Conservation (phyloP, 2,113 vertebrate genomes). For the Callospermophilus lateralis region DNA sequence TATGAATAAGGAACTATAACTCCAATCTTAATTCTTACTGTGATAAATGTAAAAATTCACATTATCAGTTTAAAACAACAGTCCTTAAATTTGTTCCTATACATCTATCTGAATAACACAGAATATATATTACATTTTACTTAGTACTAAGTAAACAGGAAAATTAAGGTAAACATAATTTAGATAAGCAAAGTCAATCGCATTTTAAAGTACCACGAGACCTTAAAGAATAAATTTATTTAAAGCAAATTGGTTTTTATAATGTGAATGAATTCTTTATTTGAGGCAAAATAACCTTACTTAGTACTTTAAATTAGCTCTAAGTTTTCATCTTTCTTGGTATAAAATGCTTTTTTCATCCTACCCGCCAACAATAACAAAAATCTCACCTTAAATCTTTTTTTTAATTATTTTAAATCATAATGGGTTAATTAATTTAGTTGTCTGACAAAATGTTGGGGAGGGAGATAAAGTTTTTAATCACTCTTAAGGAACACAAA, state of each 20-base stretch:
- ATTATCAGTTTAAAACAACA: constrained; percentile 11
- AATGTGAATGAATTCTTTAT: not conserved
- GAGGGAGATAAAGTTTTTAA: not conserved
- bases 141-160: not conserved
- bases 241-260: constrained; percentile 47
- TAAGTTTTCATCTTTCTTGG: constrained; percentile 39
- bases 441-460: not conserved
- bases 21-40: not conserved
- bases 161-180: constrained; percentile 29
- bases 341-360: not conserved
- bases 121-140: not conserved
- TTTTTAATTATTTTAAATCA: not conserved
- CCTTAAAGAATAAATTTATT: constrained; percentile 32
- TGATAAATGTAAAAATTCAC: constrained; percentile 1
- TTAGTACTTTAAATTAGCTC: constrained; percentile 48
- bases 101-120: not conserved
- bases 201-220: constrained; percentile 18
- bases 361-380: not conserved
- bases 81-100: not conserved
- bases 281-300: constrained; percentile 24
- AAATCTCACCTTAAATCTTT: not conserved
- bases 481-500: not conserved
- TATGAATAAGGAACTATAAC: constrained; percentile 20
- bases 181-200: constrained; percentile 15
- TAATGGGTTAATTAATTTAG: not conserved